These are phyloP conservation scores for Glaucomys volans DNA, from an alignment of 2,113 vertebrate genomes.

Conservation along the genomic window DNA sequence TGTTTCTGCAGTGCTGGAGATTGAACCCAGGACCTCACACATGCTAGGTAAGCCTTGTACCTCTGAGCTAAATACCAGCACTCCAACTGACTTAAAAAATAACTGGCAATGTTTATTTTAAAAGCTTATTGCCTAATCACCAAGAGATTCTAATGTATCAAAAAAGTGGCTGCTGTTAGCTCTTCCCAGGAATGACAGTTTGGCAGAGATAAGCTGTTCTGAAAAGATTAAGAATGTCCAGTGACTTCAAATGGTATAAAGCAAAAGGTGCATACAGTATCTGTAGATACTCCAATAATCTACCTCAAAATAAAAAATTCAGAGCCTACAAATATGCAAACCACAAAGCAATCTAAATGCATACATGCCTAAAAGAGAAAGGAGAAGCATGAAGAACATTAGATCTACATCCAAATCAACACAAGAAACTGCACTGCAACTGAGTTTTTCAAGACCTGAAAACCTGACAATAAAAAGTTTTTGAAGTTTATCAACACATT, in stretches of 20 bases:
- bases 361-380: not conserved
- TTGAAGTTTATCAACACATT: slow-evolving; percentile 37
- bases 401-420: not conserved
- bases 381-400: not conserved
- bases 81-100: not conserved
- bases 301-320: slow-evolving; percentile 52
- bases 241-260: not conserved
- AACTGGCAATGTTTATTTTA: slow-evolving; percentile 25
- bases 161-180: not conserved
- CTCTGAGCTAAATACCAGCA: not conserved
- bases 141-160: not conserved
- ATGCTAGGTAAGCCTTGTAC: not conserved
- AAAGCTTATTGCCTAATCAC: slow-evolving; percentile 46
- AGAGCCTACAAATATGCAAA: slow-evolving; percentile 12
- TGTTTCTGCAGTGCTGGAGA: not conserved
- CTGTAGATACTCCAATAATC: slow-evolving; percentile 40
- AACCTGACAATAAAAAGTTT: not conserved
- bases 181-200: slow-evolving; percentile 3
- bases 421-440: not conserved
- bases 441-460: slow-evolving; percentile 17
- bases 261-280: not conserved
- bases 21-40: not conserved
- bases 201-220: slow-evolving; percentile 38
- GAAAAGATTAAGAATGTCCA: slow-evolving; percentile 63
- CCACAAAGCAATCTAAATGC: not conserved